Base-by-base conservation (phyloP, 2,797 vertebrate genomes). In the Limosa lapponica region DNA sequence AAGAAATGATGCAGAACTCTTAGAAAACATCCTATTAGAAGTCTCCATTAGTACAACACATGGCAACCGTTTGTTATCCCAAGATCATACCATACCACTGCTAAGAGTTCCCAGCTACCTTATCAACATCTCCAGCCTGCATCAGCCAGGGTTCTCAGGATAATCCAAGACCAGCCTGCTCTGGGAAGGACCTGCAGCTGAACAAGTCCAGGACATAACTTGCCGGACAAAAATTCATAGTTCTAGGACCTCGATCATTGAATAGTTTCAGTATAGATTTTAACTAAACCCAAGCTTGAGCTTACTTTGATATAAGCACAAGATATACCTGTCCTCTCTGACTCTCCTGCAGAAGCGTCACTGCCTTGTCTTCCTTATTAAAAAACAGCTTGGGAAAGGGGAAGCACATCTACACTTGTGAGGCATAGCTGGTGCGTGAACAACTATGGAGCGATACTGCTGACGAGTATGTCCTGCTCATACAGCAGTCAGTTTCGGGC, bases 51-150 rank as follows among this genome's bases (percentile, higher is more conserved):
- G 8, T 44, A 72, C 27, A 55, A 48, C 2, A 12, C 49, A 44
- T 4, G 46, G 39, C 32, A 67, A 67, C 23, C 16, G 2, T 24
- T 46, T 73, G 16, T 32, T 69, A 72, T 30, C 10, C 8, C 3
- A 4, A 59, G 28, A 83, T 36, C 0, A 0, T 2, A 36, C 25
- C 6, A 1, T 3, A 48, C 10, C 18, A 9, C 49, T 11, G 8
- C 13, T 10, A 78, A 54, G 51, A 87, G 61, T 39, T 80, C 20
- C 20, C 36, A 87, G 37, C 7, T 69, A 44, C 37, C 9, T 24
- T 8, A 25, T 39, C 16, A 61, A 3, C 22, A 65, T 15, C 39
- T 70, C 25, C 51, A 91, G 43, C 36, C 67, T 32, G 10, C 24
- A 36, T 43, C 55, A 51, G 4, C 16, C 46, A n/a, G 15, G 5